A percentile compares a stretch with the other conserved stretches of the same genome.
phyloP scores from a whole-genome alignment of 2,888 invertebrate genomes.

The Lasius platythorax region DNA sequence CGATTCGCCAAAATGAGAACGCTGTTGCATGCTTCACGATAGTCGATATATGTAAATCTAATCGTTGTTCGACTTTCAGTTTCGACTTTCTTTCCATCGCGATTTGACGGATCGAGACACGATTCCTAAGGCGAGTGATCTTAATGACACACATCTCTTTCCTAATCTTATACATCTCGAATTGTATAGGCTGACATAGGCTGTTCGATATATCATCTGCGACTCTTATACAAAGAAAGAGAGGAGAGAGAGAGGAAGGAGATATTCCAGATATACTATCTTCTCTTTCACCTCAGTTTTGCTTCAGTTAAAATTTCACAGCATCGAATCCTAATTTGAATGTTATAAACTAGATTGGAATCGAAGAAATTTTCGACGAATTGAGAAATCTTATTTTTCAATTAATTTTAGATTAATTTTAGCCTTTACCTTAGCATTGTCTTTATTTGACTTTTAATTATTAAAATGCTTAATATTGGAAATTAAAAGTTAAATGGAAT shows the following conservation, averaged over 20 bases:
- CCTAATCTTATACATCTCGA: conserved; percentile 63
- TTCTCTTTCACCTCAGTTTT: conserved; percentile 18
- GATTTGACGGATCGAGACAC: conserved; percentile 42
- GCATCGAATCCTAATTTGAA: conserved; percentile 15
- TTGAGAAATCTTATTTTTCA: background rate
- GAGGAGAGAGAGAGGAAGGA: background rate
- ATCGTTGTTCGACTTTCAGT: conserved; percentile 50
- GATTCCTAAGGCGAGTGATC: conserved; percentile 24
- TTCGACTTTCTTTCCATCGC: conserved; percentile 23
- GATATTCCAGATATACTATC: background rate
- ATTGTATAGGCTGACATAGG: conserved; percentile 53
- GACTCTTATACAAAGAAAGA: background rate
- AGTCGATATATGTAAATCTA: conserved; percentile 31
- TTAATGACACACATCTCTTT: conserved; percentile 49
- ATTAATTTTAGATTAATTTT: background rate
- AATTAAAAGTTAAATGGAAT: background rate
- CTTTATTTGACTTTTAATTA: background rate
- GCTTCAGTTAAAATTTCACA: background rate
- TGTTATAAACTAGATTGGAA: no score
- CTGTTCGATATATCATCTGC: conserved; percentile 58
- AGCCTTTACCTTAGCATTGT: background rate
- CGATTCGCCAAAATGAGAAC: background rate
- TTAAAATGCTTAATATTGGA: background rate
- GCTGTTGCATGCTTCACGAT: conserved; percentile 14
- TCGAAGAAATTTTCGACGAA: background rate